phyloP scores from a whole-genome alignment of 1,140 invertebrate species.

The Drosophila oshimai region DNA sequence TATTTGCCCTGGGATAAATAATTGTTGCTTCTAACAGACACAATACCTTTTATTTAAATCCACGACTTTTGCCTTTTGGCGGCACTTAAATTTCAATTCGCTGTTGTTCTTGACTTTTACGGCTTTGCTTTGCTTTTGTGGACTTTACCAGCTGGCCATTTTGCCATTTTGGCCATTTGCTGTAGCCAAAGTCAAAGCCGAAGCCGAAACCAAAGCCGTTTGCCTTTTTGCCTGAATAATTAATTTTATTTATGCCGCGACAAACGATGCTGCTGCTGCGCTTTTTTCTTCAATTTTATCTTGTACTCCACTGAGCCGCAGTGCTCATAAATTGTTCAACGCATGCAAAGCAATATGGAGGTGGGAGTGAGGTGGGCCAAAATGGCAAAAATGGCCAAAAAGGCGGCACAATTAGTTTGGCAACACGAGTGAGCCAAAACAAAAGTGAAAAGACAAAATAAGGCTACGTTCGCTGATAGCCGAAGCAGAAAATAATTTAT shows the following conservation, averaged over 20 bases:
- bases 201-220: conserved; percentile 13
- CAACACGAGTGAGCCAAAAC: conserved; percentile 44
- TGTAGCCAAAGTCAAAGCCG: conserved; percentile 1
- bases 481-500: conserved; percentile 61
- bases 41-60: conserved; percentile 3
- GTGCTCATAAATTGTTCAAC: conserved; percentile 65
- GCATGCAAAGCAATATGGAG: conserved; percentile 33
- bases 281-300: conserved; percentile 5
- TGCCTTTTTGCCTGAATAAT: conserved; percentile 56
- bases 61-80: conserved; percentile 30
- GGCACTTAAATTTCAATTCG: conserved; percentile 43
- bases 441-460: conserved; percentile 52
- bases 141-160: conserved; percentile 34
- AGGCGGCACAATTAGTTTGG: conserved; percentile 65
- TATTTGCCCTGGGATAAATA: conserved; percentile 4
- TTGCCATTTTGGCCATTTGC: conserved; percentile 18
- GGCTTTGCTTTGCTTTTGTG: conserved; percentile 24
- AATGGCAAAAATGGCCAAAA: conserved; percentile 18
- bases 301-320: conserved; percentile 39
- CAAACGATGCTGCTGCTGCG: conserved; percentile 47
- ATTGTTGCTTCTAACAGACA: conserved; percentile 16
- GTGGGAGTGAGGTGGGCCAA: not conserved
- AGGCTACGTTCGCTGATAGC: conserved; percentile 33
- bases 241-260: conserved; percentile 65
- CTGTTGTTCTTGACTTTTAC: conserved; percentile 38